phyloP scores from a whole-genome alignment of 2,797 vertebrate species.

The Cuculus canorus region DNA sequence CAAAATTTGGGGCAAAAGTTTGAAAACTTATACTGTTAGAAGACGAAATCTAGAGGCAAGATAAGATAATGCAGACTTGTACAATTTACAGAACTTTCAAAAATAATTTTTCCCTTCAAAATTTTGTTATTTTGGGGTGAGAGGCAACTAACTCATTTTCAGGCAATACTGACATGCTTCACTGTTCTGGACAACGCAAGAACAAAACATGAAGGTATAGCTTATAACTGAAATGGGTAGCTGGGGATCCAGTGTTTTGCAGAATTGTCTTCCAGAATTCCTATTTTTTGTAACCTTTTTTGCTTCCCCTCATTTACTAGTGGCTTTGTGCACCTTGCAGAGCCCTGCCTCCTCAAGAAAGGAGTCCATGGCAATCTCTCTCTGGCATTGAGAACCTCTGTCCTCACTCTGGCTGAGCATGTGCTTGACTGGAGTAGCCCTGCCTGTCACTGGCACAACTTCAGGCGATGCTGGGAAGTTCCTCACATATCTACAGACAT shows the following conservation, averaged over 20 bases:
- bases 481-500: constrained; percentile 10
- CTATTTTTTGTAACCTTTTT: neutral
- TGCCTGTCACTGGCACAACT: neutral
- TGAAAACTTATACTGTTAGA: neutral
- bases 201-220: neutral
- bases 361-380: neutral
- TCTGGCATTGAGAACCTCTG: neutral
- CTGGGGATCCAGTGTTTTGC: neutral
- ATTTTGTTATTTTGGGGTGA: neutral
- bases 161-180: neutral
- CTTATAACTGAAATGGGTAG: neutral
- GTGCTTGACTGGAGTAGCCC: neutral
- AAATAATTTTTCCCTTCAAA: neutral
- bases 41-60: neutral
- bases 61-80: neutral
- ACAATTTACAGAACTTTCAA: neutral
- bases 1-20: neutral
- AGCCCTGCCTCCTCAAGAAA: neutral
- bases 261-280: neutral
- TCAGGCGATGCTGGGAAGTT: neutral
- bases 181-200: neutral
- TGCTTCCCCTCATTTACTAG: neutral
- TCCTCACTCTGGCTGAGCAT: fast-evolving
- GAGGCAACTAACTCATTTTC: neutral
- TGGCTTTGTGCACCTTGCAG: neutral